These are phyloP conservation scores for Cephus cinctus DNA, from an alignment of 1,140 invertebrate species.

Conservation along the genomic window DNA sequence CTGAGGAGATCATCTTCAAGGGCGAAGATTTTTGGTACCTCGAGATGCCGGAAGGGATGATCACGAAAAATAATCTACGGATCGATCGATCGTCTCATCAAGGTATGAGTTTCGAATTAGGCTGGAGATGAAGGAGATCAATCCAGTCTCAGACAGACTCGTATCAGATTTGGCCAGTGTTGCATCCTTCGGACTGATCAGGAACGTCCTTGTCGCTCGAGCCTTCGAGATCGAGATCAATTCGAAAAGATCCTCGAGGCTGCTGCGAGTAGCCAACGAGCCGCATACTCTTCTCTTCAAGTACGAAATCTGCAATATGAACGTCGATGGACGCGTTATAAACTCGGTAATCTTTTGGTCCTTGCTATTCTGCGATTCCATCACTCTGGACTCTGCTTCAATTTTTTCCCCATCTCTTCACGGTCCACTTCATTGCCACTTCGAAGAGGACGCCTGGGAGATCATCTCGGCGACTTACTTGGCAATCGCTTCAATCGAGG, in stretches of 20 bases:
- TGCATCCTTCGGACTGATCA: constrained; percentile 44
- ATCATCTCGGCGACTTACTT: too few species aligned
- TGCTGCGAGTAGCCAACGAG: constrained; percentile 17
- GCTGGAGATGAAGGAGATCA: too few species aligned
- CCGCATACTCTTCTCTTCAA: constrained; percentile 35
- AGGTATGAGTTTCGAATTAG: constrained; percentile 24
- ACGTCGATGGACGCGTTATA: constrained; percentile 21
- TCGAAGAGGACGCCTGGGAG: too few species aligned
- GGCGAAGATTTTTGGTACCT: constrained; percentile 22
- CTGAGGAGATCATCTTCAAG: constrained; percentile 22
- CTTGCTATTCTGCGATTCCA: too few species aligned
- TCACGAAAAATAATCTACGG: constrained; percentile 21
- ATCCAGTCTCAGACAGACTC: too few species aligned
- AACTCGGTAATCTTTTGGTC: too few species aligned
- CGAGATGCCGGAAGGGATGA: constrained; percentile 15
- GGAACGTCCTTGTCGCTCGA: constrained; percentile 21
- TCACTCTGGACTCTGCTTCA: not conserved
- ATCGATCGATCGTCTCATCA: constrained; percentile 33
- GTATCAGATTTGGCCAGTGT: too few species aligned
- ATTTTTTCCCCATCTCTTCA: too few species aligned
- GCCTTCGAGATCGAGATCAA: constrained; percentile 24
- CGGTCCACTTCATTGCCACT: too few species aligned
- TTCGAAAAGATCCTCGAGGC: constrained; percentile 19
- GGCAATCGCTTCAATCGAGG: too few species aligned
- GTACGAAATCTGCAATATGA: constrained; percentile 33